A percentile compares a stretch with the other conserved stretches of the same genome.
phyloP scores from a whole-genome alignment of 2,888 invertebrate genomes.

The Lottia gigantea region DNA sequence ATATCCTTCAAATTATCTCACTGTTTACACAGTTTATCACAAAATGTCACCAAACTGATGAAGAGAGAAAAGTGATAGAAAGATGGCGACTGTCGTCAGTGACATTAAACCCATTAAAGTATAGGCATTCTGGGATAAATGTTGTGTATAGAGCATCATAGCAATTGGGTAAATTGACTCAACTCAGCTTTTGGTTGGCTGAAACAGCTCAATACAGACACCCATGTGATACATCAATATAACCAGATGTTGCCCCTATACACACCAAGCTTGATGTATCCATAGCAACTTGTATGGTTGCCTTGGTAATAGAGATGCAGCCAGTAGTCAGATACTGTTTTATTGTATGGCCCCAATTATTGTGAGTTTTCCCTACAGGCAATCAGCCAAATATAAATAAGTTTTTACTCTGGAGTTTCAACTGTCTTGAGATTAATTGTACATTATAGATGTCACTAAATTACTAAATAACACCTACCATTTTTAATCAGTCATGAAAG shows the following conservation, averaged over 20 bases:
- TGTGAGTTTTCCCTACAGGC: constrained; percentile 6
- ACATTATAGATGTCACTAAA: too few species aligned
- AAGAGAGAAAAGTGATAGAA: neutral
- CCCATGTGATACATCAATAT: constrained; percentile 26
- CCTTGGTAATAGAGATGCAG: constrained; percentile 23
- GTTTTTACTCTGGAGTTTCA: neutral
- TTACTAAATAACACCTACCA: too few species aligned
- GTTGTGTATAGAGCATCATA: constrained; percentile 10
- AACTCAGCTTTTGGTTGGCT: constrained; percentile 15
- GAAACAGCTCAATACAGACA: constrained; percentile 15
- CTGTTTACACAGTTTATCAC: too few species aligned
- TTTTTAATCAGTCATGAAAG: too few species aligned
- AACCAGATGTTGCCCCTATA: constrained; percentile 28
- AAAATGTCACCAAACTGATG: constrained; percentile 17
- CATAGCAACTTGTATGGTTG: constrained; percentile 25
- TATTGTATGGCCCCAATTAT: constrained; percentile 7
- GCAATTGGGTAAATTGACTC: constrained; percentile 10
- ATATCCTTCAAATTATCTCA: too few species aligned
- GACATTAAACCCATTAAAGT: constrained; percentile 15
- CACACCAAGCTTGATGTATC: constrained; percentile 27
- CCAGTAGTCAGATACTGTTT: constrained; percentile 20
- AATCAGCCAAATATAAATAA: constrained; percentile 11
- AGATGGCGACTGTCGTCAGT: constrained; percentile 18
- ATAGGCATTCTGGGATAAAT: neutral
- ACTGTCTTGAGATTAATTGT: too few species aligned